A percentile compares a stretch with the other conserved stretches of the same genome.
Conservation (phyloP, 2,888 invertebrate genomes). For the Apamea epomidion region DNA sequence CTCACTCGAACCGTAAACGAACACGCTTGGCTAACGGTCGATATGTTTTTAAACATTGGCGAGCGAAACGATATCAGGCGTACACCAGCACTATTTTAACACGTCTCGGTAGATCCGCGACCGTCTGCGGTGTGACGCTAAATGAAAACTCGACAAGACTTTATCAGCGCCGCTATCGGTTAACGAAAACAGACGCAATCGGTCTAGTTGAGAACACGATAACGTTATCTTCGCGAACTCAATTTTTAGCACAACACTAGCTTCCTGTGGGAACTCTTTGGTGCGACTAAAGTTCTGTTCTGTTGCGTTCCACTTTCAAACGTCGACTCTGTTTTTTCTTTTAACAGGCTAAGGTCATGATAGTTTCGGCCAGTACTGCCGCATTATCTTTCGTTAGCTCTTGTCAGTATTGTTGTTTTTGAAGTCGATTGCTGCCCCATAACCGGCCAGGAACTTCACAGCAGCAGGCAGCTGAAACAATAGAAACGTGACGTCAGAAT, state of each 20-base stretch:
- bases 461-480: slow-evolving; percentile 88
- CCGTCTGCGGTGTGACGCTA: slow-evolving; percentile 68
- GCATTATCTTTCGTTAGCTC: slow-evolving; percentile 67
- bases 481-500: slow-evolving; percentile 74
- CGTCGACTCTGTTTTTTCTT: slow-evolving; percentile 56
- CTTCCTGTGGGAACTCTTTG: slow-evolving; percentile 74
- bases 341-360: slow-evolving; percentile 77
- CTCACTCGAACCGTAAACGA: slow-evolving; percentile 66
- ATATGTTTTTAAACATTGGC: slow-evolving; percentile 79
- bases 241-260: slow-evolving; percentile 76
- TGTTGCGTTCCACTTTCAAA: slow-evolving; percentile 66
- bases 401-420: slow-evolving; percentile 63
- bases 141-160: slow-evolving; percentile 70
- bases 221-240: slow-evolving; percentile 72
- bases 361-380: slow-evolving; percentile 71
- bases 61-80: slow-evolving; percentile 68
- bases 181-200: slow-evolving; percentile 79
- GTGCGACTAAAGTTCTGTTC: slow-evolving; percentile 63
- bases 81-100: slow-evolving; percentile 65
- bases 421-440: slow-evolving; percentile 87
- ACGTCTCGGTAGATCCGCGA: slow-evolving; percentile 73
- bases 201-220: slow-evolving; percentile 73
- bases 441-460: slow-evolving; percentile 84
- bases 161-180: slow-evolving; percentile 79
- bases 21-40: slow-evolving; percentile 72